Evolutionary conservation across 2,797 vertebrate genomes (phyloP), one percentile per base, ranked within the genome.

Genomic region (Hirundo rustica): DNA sequence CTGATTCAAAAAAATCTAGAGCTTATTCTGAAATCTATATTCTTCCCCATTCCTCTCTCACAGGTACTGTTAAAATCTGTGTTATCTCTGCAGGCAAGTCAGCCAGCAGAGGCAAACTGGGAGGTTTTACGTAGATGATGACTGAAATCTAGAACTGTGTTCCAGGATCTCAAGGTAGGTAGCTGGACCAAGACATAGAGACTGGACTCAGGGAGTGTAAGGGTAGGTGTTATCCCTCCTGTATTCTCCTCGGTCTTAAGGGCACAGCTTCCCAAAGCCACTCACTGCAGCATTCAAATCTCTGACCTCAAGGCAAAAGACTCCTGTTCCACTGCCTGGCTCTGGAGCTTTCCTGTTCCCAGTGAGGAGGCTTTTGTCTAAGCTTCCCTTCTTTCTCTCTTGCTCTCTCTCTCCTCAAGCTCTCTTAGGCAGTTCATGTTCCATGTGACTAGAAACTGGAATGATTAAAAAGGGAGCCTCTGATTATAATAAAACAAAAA

Each of bases 401-500:
- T 79, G 44, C 18, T 87, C 68, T 29, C 50, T 68, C 30, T 88
- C 85, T 73, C 47, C 85, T 91, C 50, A 75, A 50, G 54, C 64
- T 93, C 62, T 91, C 58, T 94, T 88, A 83, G 68, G 22, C 74
- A 55, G 71, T 78, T 92, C 78, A 10, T 53, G 78, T 91, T 97
- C 95, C 87, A 78, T 95, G 89, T 91, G 92, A 96, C 93, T 95
- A 94, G 89, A 87, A 95, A 85, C 94, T 76, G 94, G 91, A 96
- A 96, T 92, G 92, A 94, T 95, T 96, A 95, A 92, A 97, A 96
- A 97, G 83, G 65, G 85, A 95, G 70, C 36, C 88, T 93, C 89
- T 94, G 89, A 91, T 90, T 95, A 94, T 90, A 92, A 88, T 85
- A 88, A 95, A 96, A 95, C 72, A 96, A 96, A 96, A 93, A 95